Base-by-base conservation (phyloP, 2,888 invertebrate species). In the Polydrusus pterygomalis region DNA sequence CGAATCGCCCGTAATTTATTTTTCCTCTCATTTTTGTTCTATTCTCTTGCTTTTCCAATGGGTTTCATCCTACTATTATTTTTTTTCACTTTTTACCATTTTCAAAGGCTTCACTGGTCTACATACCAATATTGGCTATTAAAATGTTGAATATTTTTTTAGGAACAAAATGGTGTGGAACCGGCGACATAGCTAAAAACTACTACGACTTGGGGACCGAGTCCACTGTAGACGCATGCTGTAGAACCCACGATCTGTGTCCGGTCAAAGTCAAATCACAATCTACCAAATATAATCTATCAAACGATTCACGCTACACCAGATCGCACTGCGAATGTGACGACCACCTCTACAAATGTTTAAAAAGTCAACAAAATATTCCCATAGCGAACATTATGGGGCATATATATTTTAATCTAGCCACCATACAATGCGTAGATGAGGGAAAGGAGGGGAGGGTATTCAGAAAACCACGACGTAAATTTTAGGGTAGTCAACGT, bases 131-230 rank as follows among this genome's bases (percentile, higher is more conserved):
- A n/a, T n/a, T n/a, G n/a, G n/a, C 25, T 25, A 1, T 25, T 25
- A 25, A 25, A 1, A 1, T 25, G 5, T 3, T 25, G 5, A 25
- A 25, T 25, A 25, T 34, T 34, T 34, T 34, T 63, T 15, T 85
- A 96, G 96, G 96, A 78, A 96, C 96, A 47, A 96, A 96, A 87
- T 96, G 96, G 96, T 97, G 97, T 84, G 97, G 97, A 17, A 93
- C 95, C 0, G 97, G 97, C 0, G 97, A 97, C 87, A 92, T 96
- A 80, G 97, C 97, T 0, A 89, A 91, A 18, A 91, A 93, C 84
- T 96, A 95, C 88, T 93, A 93, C 86, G 97, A 97, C 87, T 89
- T 97, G 79, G 97, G 97, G 49, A 89, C 91, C 0, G 94, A 93
- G 83, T 88, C 87, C 84, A 88, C 89, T 40, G 91, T 95, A 81